Conservation (phyloP, 92 coral and sea anemone species). For the Parazoanthus darwini region DNA sequence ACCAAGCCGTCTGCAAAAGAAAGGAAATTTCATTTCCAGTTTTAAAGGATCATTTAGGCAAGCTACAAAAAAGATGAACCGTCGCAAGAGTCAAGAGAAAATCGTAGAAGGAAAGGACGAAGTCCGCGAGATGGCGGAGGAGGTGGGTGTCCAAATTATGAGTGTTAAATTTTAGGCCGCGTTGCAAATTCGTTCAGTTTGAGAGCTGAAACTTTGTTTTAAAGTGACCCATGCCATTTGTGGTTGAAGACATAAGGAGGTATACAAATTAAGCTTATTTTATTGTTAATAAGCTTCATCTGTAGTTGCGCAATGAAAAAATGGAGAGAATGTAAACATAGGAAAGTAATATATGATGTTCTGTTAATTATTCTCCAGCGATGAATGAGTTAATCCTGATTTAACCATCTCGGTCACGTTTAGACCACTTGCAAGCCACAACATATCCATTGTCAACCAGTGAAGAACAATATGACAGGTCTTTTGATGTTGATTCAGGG, state of each 20-base stretch:
- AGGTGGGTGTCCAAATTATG: not conserved
- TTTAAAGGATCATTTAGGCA: conserved; percentile 38
- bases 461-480: not conserved
- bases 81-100: conserved; percentile 26
- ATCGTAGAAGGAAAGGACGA: conserved; percentile 26
- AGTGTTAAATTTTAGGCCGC: not conserved
- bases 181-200: not conserved
- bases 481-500: conserved; percentile 6
- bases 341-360: not conserved
- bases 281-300: not conserved
- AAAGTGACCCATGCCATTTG: not conserved
- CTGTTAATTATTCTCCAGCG: not conserved
- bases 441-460: not conserved
- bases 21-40: conserved; percentile 30
- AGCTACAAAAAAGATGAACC: conserved; percentile 34
- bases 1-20: conserved; percentile 26
- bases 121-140: conserved; percentile 40
- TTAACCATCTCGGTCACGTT: not conserved
- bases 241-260: not conserved
- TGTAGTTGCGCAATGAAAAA: conserved; percentile 1
- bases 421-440: not conserved
- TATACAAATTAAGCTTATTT: not conserved
- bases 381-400: not conserved
- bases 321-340: not conserved
- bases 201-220: not conserved